Evolutionary conservation across 2,797 vertebrate species (phyloP).

Genomic region (Staurois parvus): DNA sequence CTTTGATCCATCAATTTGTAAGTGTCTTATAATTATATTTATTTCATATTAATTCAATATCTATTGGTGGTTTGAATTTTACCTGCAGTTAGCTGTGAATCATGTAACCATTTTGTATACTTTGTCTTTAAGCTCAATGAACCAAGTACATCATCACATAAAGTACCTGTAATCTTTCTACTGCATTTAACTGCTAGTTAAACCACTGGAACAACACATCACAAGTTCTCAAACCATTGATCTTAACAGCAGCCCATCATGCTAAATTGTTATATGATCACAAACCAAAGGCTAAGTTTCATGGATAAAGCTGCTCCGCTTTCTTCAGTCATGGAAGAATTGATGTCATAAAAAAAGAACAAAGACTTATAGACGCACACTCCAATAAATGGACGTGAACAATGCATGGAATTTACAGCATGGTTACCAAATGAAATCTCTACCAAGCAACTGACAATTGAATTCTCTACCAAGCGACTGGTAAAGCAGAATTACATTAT

Average conservation of each 20-base stretch:
- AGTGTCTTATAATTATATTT: no score
- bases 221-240: slow-evolving; percentile 40
- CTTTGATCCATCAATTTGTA: no score
- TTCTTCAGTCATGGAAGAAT: slow-evolving; percentile 34
- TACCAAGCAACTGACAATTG: background rate
- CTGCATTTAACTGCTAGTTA: slow-evolving; percentile 29
- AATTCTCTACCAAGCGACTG: slow-evolving; percentile 16
- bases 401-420: slow-evolving; percentile 46
- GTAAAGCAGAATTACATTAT: background rate
- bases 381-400: slow-evolving; percentile 23
- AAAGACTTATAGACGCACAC: slow-evolving; percentile 32
- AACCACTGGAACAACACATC: slow-evolving; percentile 30
- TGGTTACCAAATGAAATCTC: slow-evolving; percentile 16
- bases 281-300: slow-evolving; percentile 9
- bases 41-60: no score
- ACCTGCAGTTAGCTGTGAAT: background rate
- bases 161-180: slow-evolving; percentile 20
- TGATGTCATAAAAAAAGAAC: slow-evolving; percentile 42
- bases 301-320: slow-evolving; percentile 1
- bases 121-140: background rate
- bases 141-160: background rate
- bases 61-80: background rate
- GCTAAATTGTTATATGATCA: slow-evolving; percentile 34
- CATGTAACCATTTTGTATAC: slow-evolving; percentile 8
- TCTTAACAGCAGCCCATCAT: slow-evolving; percentile 28